These are phyloP conservation scores for Lagopus leucura DNA, from an alignment of 2,113 vertebrate species.

Conservation along the genomic window DNA sequence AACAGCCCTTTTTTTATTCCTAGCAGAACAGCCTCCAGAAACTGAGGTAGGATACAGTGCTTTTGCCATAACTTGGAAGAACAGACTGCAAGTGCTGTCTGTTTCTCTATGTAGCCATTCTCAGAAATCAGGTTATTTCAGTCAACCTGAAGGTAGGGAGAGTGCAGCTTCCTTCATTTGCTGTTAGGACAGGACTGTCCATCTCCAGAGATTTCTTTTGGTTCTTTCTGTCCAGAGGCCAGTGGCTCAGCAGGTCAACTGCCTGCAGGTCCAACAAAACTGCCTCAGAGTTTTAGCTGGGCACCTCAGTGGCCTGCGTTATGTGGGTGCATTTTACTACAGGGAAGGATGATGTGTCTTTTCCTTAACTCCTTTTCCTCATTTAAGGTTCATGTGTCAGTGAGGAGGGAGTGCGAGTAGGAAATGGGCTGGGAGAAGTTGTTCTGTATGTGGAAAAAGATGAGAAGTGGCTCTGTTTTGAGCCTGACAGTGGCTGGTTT, in stretches of 20 bases:
- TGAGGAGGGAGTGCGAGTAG: background rate
- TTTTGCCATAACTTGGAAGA: background rate
- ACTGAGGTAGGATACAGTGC: background rate
- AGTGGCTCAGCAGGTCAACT: background rate
- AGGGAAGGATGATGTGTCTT: background rate
- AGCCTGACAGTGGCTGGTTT: background rate
- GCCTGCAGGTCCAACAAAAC: background rate
- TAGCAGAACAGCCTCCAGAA: background rate
- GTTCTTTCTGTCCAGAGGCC: background rate
- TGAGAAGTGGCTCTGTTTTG: background rate
- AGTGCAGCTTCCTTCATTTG: background rate
- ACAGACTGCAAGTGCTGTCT: background rate
- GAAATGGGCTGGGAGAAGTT: background rate
- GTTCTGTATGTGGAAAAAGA: background rate
- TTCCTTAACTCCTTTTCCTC: background rate
- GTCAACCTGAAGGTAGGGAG: background rate
- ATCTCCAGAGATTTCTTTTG: background rate
- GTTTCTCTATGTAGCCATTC: background rate
- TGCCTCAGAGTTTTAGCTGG: background rate
- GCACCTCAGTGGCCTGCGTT: background rate
- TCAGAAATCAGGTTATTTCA: background rate
- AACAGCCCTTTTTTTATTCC: background rate
- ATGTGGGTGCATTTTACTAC: background rate
- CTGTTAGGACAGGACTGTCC: background rate
- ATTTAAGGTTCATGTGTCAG: background rate